Evolutionary conservation across 2,797 vertebrate genomes (phyloP).

Genomic region (Phaenicophaeus curvirostris): DNA sequence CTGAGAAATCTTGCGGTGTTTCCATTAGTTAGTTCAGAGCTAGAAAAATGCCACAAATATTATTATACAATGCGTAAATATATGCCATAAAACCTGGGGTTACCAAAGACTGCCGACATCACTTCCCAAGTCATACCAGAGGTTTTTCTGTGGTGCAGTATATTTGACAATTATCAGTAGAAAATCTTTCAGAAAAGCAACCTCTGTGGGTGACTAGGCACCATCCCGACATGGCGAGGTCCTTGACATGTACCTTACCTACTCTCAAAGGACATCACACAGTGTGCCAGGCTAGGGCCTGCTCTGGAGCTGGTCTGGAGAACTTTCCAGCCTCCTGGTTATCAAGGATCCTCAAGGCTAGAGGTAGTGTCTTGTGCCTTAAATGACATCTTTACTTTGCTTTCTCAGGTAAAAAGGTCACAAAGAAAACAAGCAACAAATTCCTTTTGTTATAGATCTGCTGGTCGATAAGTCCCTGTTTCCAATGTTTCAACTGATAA

Average conservation of each 20-base stretch:
- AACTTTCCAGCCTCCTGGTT: background rate
- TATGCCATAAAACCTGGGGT: background rate
- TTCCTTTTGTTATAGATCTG: background rate
- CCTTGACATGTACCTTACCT: rapidly evolving
- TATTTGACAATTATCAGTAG: background rate
- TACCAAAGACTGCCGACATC: background rate
- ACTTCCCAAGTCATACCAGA: background rate
- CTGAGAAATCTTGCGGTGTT: background rate
- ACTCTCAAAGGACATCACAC: rapidly evolving
- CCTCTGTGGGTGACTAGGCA: background rate
- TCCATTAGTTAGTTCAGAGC: background rate
- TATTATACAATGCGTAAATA: background rate
- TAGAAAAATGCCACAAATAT: background rate
- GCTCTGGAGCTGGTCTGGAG: rapidly evolving
- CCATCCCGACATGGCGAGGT: background rate
- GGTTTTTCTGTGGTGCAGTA: background rate
- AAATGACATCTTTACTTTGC: background rate
- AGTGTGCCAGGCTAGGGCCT: rapidly evolving
- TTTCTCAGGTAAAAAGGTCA: background rate
- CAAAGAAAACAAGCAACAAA: background rate
- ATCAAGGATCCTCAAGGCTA: background rate
- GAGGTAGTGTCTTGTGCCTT: background rate
- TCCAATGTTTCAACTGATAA: background rate
- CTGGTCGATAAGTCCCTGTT: constrained; percentile 5
- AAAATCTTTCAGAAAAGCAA: background rate